phyloP scores from a whole-genome alignment of 2,888 invertebrate genomes.

The Torymus texanus region DNA sequence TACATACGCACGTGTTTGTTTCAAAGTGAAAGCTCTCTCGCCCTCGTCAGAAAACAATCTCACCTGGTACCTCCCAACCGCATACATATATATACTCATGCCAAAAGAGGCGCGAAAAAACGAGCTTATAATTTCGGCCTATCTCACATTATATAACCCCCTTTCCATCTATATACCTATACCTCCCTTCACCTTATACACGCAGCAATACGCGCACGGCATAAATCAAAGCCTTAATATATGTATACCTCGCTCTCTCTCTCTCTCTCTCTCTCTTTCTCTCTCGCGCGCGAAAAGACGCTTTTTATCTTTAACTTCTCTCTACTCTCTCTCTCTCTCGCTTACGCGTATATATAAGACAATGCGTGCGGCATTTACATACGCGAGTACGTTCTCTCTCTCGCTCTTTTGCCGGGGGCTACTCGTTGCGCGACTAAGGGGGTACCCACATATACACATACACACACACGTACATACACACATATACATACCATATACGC shows the following conservation, averaged over 20 bases:
- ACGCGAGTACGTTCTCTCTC: constrained; percentile 33
- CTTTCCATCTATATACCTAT: background rate
- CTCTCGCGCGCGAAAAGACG: constrained; percentile 12
- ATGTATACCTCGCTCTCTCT: constrained; percentile 61
- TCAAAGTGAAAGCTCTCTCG: constrained; percentile 19
- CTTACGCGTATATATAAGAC: constrained; percentile 34
- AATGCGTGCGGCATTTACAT: constrained; percentile 52
- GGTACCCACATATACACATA: background rate
- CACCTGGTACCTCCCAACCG: background rate
- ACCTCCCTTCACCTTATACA: constrained; percentile 58
- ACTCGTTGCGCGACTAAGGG: constrained; percentile 31
- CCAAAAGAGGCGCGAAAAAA: constrained; percentile 24
- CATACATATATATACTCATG: background rate
- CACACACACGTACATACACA: background rate
- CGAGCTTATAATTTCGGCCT: constrained; percentile 35
- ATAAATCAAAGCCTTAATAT: constrained; percentile 74
- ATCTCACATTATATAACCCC: constrained; percentile 24
- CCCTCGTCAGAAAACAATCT: constrained; percentile 40
- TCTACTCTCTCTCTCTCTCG: background rate
- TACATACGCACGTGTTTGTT: background rate
- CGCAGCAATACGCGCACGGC: constrained; percentile 68
- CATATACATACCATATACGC: background rate
- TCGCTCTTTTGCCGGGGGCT: constrained; percentile 35
- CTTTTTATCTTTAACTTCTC: constrained; percentile 44
- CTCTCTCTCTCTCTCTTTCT: background rate